Conservation (phyloP, 1,140 invertebrate species). For the Mya arenaria region DNA sequence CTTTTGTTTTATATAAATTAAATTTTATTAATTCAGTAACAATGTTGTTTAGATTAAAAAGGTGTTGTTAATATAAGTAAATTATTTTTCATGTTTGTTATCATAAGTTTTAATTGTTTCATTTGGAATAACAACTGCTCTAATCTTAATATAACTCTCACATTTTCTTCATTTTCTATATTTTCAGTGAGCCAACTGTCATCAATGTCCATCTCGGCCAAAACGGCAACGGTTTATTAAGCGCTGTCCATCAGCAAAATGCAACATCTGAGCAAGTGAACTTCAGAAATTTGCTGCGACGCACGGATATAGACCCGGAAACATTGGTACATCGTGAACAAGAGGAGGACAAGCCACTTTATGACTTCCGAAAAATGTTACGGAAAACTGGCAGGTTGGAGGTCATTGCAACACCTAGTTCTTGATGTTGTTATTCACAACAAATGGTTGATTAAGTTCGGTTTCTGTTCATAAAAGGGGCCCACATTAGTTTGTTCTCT, state of each 20-base stretch:
- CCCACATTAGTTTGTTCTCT: too few relatives aligned
- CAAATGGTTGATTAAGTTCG: neutral
- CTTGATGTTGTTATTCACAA: too few relatives aligned
- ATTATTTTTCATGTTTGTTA: too few relatives aligned
- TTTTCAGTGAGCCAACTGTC: slow-evolving; percentile 35
- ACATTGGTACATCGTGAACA: neutral
- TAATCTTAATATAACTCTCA: too few relatives aligned
- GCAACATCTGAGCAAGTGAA: slow-evolving; percentile 11
- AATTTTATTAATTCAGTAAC: too few relatives aligned
- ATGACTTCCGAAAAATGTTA: slow-evolving; percentile 48
- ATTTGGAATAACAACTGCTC: too few relatives aligned
- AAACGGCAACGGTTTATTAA: neutral
- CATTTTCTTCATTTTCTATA: too few relatives aligned
- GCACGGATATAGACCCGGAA: slow-evolving; percentile 28
- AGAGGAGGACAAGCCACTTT: slow-evolving; percentile 32
- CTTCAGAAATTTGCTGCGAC: slow-evolving; percentile 8
- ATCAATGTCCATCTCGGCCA: neutral
- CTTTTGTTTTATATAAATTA: too few relatives aligned
- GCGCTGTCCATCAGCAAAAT: neutral
- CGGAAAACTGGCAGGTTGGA: slow-evolving; percentile 45
- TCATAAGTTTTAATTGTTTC: too few relatives aligned
- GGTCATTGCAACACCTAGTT: slow-evolving; percentile 23
- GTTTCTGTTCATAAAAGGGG: neutral
- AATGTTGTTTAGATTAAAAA: too few relatives aligned
- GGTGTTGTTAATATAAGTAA: too few relatives aligned